phyloP scores from a whole-genome alignment of 2,113 vertebrate genomes.

The Brachionichthys hirsutus region DNA sequence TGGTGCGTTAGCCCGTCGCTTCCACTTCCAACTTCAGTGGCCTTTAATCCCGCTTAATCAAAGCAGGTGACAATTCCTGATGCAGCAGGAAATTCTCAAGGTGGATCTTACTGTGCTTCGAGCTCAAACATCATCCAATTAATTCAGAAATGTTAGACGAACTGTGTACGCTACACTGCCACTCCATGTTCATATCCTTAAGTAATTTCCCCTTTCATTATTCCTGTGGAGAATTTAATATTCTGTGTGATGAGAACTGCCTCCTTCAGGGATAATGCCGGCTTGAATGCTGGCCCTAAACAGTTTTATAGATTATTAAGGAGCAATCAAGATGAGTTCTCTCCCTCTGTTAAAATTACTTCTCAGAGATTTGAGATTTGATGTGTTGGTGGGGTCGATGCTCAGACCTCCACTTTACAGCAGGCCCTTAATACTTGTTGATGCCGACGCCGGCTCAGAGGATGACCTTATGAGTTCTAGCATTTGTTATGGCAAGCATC shows the following conservation, averaged over 20 bases:
- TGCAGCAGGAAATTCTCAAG: constrained; percentile 15
- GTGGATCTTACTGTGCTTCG: constrained; percentile 12
- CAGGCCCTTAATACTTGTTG: constrained; percentile 49
- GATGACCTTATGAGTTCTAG: constrained; percentile 67
- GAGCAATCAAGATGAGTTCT: constrained; percentile 57
- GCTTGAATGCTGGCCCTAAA: constrained; percentile 49
- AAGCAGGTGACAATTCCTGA: constrained; percentile 34
- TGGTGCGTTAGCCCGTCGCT: too few relatives aligned
- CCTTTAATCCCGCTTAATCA: constrained; percentile 49
- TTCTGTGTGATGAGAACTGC: constrained; percentile 63
- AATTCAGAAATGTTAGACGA: constrained; percentile 53
- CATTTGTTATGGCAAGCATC: constrained; percentile 63
- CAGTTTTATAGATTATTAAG: constrained; percentile 66
- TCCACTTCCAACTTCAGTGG: constrained; percentile 27
- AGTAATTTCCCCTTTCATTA: constrained; percentile 68
- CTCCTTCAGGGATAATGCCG: constrained; percentile 61
- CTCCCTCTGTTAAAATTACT: constrained; percentile 44
- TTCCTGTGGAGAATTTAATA: constrained; percentile 70
- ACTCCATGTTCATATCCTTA: constrained; percentile 52
- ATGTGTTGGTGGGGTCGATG: constrained; percentile 18
- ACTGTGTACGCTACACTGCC: constrained; percentile 46
- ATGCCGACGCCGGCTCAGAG: constrained; percentile 37
- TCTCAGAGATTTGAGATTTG: constrained; percentile 22
- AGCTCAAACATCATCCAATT: constrained; percentile 48
- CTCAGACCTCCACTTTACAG: constrained; percentile 7